Conservation (phyloP, 2,113 vertebrate genomes). For the Nipponia nippon region DNA sequence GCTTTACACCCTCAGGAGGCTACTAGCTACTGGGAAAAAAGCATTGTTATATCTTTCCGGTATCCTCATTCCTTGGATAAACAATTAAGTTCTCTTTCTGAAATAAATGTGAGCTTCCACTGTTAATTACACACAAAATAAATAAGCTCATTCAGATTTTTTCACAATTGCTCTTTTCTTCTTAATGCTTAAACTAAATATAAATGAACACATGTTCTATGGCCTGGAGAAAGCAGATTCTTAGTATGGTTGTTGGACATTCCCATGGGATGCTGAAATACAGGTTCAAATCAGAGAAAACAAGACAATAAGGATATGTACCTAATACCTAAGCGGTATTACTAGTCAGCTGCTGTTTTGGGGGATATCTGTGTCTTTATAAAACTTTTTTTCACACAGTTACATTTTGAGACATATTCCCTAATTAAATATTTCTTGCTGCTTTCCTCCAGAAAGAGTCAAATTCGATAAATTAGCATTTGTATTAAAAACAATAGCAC, state of each 20-base stretch:
- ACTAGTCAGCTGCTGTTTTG: neutral
- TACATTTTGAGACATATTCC: neutral
- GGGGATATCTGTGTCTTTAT: neutral
- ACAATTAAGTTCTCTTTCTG: neutral
- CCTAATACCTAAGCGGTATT: neutral
- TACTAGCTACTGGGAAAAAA: neutral
- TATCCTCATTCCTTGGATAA: neutral
- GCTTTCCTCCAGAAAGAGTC: neutral
- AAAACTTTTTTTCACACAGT: neutral
- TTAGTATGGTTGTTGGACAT: neutral
- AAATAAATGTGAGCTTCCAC: neutral
- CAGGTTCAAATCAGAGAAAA: neutral
- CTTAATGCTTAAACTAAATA: neutral
- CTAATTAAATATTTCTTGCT: neutral
- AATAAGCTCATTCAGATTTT: neutral
- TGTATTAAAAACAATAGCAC: neutral
- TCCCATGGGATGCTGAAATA: neutral
- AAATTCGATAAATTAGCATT: neutral
- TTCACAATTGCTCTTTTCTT: neutral
- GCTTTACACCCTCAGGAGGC: neutral
- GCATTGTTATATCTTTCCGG: neutral
- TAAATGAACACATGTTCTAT: neutral
- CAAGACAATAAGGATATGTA: neutral
- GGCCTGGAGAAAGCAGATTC: neutral
- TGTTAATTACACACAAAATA: neutral